A percentile compares a stretch with the other conserved stretches of the same genome.
Conservation (phyloP, 2,888 invertebrate genomes). For the Euzetes globulus region DNA sequence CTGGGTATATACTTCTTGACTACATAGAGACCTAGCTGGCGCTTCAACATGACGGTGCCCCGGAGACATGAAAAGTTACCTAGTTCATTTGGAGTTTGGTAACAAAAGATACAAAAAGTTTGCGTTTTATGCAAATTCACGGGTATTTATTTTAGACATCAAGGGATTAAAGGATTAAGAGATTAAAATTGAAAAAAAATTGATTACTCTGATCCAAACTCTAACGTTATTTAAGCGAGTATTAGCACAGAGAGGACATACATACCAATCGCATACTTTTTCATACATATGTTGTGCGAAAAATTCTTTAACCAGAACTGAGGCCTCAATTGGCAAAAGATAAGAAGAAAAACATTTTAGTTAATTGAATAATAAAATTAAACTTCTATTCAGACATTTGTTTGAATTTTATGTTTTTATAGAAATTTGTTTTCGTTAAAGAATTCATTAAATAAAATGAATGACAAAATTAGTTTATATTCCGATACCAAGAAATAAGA, state of each 20-base stretch:
- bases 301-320: conserved; percentile 2
- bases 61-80: conserved; percentile 21
- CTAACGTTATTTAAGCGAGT: background rate
- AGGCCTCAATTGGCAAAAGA: background rate
- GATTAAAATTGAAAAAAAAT: background rate
- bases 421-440: too few relatives aligned
- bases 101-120: background rate
- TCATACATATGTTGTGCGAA: background rate
- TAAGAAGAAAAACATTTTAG: background rate
- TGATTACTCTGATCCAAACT: background rate
- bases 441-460: too few relatives aligned
- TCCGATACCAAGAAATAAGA: too few relatives aligned
- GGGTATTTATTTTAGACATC: background rate
- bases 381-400: too few relatives aligned
- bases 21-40: conserved; percentile 5
- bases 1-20: conserved; percentile 65
- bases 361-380: background rate
- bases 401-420: too few relatives aligned
- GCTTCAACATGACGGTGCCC: background rate
- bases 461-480: too few relatives aligned
- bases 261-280: conserved; percentile 22
- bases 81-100: background rate
- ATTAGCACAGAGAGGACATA: background rate
- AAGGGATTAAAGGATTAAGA: background rate
- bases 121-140: background rate